Conservation (phyloP, 2,888 invertebrate species). For the Cataglyphis livida region DNA sequence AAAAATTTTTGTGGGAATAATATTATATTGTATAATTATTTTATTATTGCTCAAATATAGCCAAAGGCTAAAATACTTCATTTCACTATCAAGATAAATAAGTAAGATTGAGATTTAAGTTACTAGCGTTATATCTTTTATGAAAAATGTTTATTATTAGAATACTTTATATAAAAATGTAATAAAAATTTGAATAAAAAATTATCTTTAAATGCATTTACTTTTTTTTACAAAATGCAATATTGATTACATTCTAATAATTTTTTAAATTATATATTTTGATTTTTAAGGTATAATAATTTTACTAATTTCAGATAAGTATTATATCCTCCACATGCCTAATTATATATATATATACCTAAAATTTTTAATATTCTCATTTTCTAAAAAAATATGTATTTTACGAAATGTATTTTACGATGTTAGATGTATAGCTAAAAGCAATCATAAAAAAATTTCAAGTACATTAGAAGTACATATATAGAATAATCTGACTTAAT, state of each 20-base stretch:
- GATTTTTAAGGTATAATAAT: background rate
- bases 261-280: background rate
- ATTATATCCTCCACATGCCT: background rate
- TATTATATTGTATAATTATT: conserved; percentile 6
- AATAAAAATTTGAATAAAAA: conserved; percentile 33
- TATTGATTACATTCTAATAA: background rate
- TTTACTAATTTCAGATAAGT: background rate
- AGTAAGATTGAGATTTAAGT: conserved; percentile 40
- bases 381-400: background rate
- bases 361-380: background rate
- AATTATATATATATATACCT: background rate
- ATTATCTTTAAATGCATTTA: background rate
- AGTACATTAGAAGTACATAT: background rate
- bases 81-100: conserved; percentile 6
- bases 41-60: conserved; percentile 18
- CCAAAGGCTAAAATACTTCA: conserved; percentile 52
- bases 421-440: background rate
- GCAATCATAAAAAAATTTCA: conserved; percentile 1
- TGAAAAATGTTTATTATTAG: conserved; percentile 1
- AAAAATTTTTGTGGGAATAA: conserved; percentile 1
- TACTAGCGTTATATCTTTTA: conserved; percentile 21
- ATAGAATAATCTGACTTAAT: background rate
- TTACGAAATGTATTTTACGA: background rate
- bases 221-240: background rate
- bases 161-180: conserved; percentile 16